Percentiles rank a stretch among this genome's conserved stretches.
Conservation (phyloP, 2,888 invertebrate species). For the Yponomeuta malinellus region DNA sequence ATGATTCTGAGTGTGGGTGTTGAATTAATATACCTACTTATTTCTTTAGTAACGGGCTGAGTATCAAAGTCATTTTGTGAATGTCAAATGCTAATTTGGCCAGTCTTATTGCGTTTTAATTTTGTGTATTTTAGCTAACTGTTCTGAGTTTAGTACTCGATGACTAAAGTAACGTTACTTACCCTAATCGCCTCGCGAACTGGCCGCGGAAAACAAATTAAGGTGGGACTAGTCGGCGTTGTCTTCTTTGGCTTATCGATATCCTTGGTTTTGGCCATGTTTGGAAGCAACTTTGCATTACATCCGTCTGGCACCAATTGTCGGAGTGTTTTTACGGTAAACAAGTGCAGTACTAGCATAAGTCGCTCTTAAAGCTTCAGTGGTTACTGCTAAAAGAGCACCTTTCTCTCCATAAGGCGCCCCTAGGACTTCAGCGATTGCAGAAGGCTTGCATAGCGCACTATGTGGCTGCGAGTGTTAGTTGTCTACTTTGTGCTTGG, state of each 20-base stretch:
- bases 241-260: not conserved
- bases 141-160: not conserved
- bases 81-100: constrained; percentile 26
- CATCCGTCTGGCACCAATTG: not conserved
- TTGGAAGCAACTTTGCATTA: not conserved
- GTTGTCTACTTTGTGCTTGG: too few relatives aligned
- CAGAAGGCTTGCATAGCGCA: too few relatives aligned
- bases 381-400: too few relatives aligned
- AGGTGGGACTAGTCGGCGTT: not conserved
- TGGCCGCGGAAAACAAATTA: not conserved
- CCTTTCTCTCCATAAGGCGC: too few relatives aligned
- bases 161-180: not conserved
- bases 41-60: constrained; percentile 28
- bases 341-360: too few relatives aligned
- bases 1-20: constrained; percentile 30
- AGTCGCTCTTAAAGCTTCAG: too few relatives aligned
- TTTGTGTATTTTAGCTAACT: not conserved
- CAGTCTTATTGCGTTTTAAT: constrained; percentile 3
- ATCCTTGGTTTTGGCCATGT: not conserved
- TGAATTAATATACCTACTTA: constrained; percentile 30
- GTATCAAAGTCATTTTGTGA: constrained; percentile 24
- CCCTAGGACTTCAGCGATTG: too few relatives aligned
- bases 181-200: not conserved
- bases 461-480: too few relatives aligned
- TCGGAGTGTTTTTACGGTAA: not conserved